These are phyloP conservation scores for Danio rerio DNA, from an alignment of 2,113 vertebrate species.

Conservation along the genomic window GRCz12tu NC_133176.1:12017001-12017500, in stretches of 20 bases:
- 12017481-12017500: neutral
- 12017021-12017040: neutral
- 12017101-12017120: neutral
- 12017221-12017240: slow-evolving; percentile 29
- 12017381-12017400: slow-evolving; percentile 30
- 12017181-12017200: neutral
- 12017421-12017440: slow-evolving; percentile 4
- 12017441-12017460: neutral
- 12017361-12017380: slow-evolving; percentile 11
- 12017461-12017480: neutral
- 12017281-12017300: slow-evolving; percentile 22
- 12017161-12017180: slow-evolving; percentile 5
- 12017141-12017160: slow-evolving; percentile 28
- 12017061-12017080: neutral
- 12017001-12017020: too few relatives aligned
- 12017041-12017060: neutral
- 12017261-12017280: slow-evolving; percentile 34
- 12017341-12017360: neutral
- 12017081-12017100: neutral
- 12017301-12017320: slow-evolving; percentile 27
- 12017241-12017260: slow-evolving; percentile 21
- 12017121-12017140: neutral
- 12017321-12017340: slow-evolving; percentile 21
- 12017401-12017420: slow-evolving; percentile 27
- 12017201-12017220: slow-evolving; percentile 20